Evolutionary conservation across 2,797 vertebrate genomes (phyloP).

Genomic region (Telmatherina bonti): DNA sequence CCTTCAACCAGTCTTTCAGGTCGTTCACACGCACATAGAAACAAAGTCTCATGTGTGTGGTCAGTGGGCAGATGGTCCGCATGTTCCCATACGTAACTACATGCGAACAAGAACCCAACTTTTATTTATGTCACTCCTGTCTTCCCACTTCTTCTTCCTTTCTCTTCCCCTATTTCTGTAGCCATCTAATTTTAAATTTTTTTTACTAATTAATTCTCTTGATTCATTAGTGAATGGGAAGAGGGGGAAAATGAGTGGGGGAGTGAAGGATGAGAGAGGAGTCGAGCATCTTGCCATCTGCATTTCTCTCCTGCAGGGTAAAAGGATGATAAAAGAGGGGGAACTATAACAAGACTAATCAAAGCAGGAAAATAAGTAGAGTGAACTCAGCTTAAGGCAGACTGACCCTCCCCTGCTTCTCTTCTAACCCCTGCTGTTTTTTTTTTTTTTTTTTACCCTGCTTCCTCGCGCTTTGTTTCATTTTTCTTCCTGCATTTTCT

Average conservation of each 20-base stretch:
- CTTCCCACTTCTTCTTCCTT: neutral
- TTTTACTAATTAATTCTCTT: conserved; percentile 69
- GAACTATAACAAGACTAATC: conserved; percentile 45
- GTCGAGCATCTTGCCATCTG: conserved; percentile 74
- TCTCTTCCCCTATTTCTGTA: conserved; percentile 19
- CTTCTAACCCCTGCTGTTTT: conserved; percentile 32
- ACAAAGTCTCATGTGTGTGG: neutral
- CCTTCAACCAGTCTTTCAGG: conserved; percentile 4
- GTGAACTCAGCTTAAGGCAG: conserved; percentile 56
- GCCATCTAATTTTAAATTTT: conserved; percentile 62
- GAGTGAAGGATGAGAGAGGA: conserved; percentile 60
- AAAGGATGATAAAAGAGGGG: conserved; percentile 59
- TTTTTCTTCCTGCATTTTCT: neutral
- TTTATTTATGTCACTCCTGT: conserved; percentile 23
- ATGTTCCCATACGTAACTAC: conserved; percentile 19
- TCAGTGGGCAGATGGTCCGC: conserved; percentile 4
- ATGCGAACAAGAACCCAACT: conserved; percentile 27
- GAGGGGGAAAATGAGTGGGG: conserved; percentile 30
- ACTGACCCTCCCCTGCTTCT: conserved; percentile 41
- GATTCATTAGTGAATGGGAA: conserved; percentile 63
- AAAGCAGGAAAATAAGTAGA: conserved; percentile 52
- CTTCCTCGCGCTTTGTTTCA: conserved; percentile 22
- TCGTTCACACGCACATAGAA: neutral
- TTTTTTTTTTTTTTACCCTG: conserved; percentile 18
- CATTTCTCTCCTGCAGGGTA: conserved; percentile 71